These are phyloP conservation scores for Spongia lamella DNA, from an alignment of 37 sponge, comb jelly and placozoan genomes.

Conservation along the genomic window DNA sequence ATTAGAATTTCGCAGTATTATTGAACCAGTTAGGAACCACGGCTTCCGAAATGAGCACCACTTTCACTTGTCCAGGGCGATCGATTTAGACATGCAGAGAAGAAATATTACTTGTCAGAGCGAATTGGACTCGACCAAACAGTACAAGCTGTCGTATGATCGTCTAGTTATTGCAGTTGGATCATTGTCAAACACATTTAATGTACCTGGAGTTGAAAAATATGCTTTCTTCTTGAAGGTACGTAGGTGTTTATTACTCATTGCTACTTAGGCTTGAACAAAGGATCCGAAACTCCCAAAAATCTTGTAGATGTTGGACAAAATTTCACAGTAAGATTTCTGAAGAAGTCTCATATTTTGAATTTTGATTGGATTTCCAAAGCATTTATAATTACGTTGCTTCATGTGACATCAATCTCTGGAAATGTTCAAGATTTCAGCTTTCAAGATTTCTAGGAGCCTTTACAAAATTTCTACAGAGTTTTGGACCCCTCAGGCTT, in stretches of 20 bases:
- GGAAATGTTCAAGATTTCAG: too few species aligned
- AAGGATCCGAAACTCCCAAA: too few species aligned
- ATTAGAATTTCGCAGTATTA: slow-evolving; percentile 88
- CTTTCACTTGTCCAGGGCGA: slow-evolving; percentile 78
- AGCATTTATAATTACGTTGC: too few species aligned
- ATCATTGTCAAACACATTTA: slow-evolving; percentile 76
- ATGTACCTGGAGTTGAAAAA: slow-evolving; percentile 81
- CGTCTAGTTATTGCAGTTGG: slow-evolving; percentile 82
- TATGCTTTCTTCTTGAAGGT: slow-evolving; percentile 89
- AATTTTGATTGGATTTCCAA: too few species aligned
- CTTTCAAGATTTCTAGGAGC: too few species aligned
- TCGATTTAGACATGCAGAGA: slow-evolving; percentile 35
- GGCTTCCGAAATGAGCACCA: slow-evolving; percentile 83
- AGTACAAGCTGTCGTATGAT: slow-evolving; percentile 70
- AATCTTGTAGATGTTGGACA: too few species aligned
- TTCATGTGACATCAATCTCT: too few species aligned
- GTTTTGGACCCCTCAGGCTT: too few species aligned
- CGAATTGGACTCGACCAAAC: slow-evolving; percentile 40
- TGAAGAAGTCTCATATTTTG: too few species aligned
- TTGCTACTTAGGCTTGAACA: too few species aligned
- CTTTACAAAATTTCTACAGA: too few species aligned
- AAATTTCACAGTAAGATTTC: too few species aligned
- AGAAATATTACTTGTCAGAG: slow-evolving; percentile 60
- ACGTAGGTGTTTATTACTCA: neutral
- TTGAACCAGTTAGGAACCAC: slow-evolving; percentile 81